Conservation (phyloP, 2,797 vertebrate species). For the Syngnathus rostellatus region DNA sequence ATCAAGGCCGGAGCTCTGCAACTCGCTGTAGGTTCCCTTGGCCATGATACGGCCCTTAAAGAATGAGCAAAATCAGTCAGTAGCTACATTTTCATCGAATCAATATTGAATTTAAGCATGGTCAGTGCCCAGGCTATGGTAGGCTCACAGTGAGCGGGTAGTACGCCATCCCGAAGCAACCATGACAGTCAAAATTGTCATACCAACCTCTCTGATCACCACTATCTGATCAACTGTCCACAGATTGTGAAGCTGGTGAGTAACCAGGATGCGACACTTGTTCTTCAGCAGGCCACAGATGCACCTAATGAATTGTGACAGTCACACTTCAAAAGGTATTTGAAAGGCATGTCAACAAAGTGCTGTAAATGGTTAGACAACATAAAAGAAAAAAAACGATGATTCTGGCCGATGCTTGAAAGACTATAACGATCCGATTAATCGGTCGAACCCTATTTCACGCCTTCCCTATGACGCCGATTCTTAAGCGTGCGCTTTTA, state of each 20-base stretch:
- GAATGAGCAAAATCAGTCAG: background rate
- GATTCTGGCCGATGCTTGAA: background rate
- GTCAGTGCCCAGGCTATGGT: too few species aligned
- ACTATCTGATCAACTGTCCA: constrained; percentile 78
- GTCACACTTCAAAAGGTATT: too few species aligned
- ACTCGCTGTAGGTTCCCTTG: constrained; percentile 74
- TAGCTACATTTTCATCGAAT: background rate
- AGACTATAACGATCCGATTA: too few species aligned
- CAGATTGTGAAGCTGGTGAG: constrained; percentile 88
- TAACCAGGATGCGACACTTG: constrained; percentile 84
- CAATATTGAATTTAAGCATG: too few species aligned
- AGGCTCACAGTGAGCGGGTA: too few species aligned
- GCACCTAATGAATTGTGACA: constrained; percentile 64
- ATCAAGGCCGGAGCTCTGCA: constrained; percentile 70
- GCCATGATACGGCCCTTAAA: constrained; percentile 74
- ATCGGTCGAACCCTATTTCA: too few species aligned
- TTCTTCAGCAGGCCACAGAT: constrained; percentile 82
- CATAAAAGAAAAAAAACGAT: too few species aligned
- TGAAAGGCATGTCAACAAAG: background rate
- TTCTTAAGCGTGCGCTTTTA: too few species aligned
- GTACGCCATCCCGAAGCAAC: background rate
- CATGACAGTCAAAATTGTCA: background rate
- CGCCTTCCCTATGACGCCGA: too few species aligned
- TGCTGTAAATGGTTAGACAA: too few species aligned
- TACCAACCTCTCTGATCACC: constrained; percentile 76